Conservation (phyloP, 1,140 invertebrate genomes). For the Macrosteles quadrilineatus region DNA sequence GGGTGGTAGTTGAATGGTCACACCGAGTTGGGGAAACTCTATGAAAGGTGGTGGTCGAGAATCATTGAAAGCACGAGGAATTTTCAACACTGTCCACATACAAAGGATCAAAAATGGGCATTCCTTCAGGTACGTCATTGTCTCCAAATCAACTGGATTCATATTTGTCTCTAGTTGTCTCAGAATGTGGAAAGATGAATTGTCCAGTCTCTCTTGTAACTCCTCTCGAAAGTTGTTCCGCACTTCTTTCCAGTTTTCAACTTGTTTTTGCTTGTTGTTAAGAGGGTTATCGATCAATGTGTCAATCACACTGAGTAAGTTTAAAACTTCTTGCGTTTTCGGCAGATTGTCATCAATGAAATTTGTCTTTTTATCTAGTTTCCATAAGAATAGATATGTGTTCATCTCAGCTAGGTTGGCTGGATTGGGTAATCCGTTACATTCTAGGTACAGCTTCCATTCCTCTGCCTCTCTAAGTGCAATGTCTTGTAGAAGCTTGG, state of each 20-base stretch:
- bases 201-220: constrained; percentile 53
- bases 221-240: constrained; percentile 46
- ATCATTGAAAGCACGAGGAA: constrained; percentile 45
- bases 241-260: constrained; percentile 54
- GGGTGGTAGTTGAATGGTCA: constrained; percentile 58
- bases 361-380: constrained; percentile 51
- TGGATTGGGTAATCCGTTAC: constrained; percentile 64
- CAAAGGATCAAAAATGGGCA: constrained; percentile 54
- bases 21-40: constrained; percentile 57
- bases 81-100: constrained; percentile 54
- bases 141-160: constrained; percentile 53
- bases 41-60: constrained; percentile 53
- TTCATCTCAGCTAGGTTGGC: constrained; percentile 58
- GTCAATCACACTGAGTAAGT: constrained; percentile 53
- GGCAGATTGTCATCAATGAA: constrained; percentile 49
- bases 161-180: constrained; percentile 57
- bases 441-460: constrained; percentile 63
- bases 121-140: constrained; percentile 52
- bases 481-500: constrained; percentile 33
- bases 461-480: constrained; percentile 43
- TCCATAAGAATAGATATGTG: constrained; percentile 63
- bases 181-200: constrained; percentile 54
- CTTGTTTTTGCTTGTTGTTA: constrained; percentile 39
- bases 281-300: constrained; percentile 49
- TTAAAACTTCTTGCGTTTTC: constrained; percentile 48